These are phyloP conservation scores for Peucedramus taeniatus DNA, from an alignment of 2,113 vertebrate species.

Conservation along the genomic window DNA sequence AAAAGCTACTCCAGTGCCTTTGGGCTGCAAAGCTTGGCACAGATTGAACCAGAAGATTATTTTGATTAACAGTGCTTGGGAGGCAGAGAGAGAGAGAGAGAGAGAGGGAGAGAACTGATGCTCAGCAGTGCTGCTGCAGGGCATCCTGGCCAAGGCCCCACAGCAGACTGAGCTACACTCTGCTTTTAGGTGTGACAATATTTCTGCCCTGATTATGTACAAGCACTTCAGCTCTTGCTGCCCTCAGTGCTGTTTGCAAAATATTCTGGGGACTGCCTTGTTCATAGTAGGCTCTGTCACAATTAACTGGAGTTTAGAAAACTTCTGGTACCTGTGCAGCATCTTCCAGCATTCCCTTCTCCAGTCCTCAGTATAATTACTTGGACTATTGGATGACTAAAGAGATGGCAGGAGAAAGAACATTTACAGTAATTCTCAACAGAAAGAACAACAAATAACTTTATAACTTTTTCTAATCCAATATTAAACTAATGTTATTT, in stretches of 20 bases:
- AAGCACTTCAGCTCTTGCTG: background rate
- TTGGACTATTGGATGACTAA: background rate
- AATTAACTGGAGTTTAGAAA: background rate
- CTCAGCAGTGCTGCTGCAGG: background rate
- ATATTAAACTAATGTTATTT: background rate
- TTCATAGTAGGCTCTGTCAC: background rate
- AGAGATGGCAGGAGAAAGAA: background rate
- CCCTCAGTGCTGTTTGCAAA: background rate
- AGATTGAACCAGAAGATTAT: background rate
- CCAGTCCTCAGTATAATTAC: background rate
- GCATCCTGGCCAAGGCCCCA: background rate
- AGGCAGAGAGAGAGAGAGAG: background rate
- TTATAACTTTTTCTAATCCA: background rate
- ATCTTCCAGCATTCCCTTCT: background rate
- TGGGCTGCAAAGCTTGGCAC: background rate
- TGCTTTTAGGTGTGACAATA: background rate
- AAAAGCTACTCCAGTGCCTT: background rate
- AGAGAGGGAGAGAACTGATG: background rate
- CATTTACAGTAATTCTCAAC: background rate
- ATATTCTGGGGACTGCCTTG: background rate
- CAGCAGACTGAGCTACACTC: background rate
- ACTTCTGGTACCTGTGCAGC: background rate
- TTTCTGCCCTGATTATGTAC: background rate
- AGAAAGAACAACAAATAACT: background rate
- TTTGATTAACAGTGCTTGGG: background rate